These are phyloP conservation scores for Aselliscus stoliczkanus DNA, from an alignment of 2,797 vertebrate species.

Conservation along the genomic window DNA sequence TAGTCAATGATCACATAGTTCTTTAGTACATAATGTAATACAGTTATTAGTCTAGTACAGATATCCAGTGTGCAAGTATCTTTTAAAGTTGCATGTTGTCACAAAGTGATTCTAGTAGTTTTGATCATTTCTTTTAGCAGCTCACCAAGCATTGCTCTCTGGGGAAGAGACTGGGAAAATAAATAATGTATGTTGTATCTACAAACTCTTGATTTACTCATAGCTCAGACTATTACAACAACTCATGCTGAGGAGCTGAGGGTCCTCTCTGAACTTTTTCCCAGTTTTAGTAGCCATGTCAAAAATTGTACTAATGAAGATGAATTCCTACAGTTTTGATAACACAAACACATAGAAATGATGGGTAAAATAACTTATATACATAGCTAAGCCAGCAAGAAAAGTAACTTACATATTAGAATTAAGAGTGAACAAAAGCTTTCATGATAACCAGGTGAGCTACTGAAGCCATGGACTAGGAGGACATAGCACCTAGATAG, in stretches of 20 bases:
- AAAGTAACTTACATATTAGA: background rate
- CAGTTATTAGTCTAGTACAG: background rate
- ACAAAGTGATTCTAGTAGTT: constrained; percentile 28
- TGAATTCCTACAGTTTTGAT: background rate
- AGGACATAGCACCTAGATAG: background rate
- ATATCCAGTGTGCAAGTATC: constrained; percentile 27
- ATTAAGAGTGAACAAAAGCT: background rate
- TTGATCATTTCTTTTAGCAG: constrained; percentile 17
- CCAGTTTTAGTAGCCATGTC: background rate
- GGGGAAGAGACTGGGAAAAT: background rate
- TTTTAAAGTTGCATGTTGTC: constrained; percentile 30
- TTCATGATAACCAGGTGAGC: background rate
- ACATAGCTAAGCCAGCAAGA: background rate
- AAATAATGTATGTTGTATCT: background rate
- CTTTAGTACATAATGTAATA: background rate
- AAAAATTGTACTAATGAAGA: background rate
- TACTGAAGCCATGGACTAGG: background rate
- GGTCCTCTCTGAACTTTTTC: background rate
- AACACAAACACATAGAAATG: background rate
- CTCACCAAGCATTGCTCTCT: background rate
- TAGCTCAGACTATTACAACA: background rate
- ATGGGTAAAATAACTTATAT: background rate
- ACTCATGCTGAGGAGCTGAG: background rate
- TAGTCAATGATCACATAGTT: constrained; percentile 13
- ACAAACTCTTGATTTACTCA: background rate